phyloP scores from a whole-genome alignment of 2,888 invertebrate species.

The Ichneumoninae sp. region DNA sequence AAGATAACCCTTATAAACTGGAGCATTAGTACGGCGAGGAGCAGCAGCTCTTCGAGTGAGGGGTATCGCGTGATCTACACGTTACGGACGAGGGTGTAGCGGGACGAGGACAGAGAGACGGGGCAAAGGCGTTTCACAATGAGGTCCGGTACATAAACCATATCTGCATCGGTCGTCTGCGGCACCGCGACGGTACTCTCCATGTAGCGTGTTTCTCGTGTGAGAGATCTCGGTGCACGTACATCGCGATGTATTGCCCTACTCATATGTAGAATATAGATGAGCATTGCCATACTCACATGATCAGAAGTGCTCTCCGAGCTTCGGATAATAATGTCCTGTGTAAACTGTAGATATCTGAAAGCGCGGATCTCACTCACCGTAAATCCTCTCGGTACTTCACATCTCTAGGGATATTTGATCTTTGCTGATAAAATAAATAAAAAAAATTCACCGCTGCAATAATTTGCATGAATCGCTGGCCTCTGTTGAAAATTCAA shows the following conservation, averaged over 20 bases:
- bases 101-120: conserved; percentile 49
- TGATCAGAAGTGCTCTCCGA: conserved; percentile 23
- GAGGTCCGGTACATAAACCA: conserved; percentile 82
- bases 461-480: background rate
- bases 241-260: conserved; percentile 54
- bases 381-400: conserved; percentile 4
- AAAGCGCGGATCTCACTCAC: conserved; percentile 25
- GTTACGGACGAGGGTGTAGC: conserved; percentile 53
- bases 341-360: conserved; percentile 27
- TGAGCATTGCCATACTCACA: conserved; percentile 70
- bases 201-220: conserved; percentile 8
- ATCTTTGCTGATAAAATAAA: background rate
- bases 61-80: conserved; percentile 69
- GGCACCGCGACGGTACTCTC: conserved; percentile 71
- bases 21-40: conserved; percentile 82
- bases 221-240: conserved; percentile 41
- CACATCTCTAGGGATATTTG: conserved; percentile 7
- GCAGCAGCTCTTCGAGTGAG: conserved; percentile 67
- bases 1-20: conserved; percentile 83
- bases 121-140: conserved; percentile 70
- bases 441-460: background rate
- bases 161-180: conserved; percentile 77
- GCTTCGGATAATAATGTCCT: conserved; percentile 49
- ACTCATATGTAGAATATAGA: conserved; percentile 75
- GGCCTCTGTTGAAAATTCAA: background rate